Evolutionary conservation across 2,797 vertebrate species (phyloP).

Genomic region (Bovichtus variegatus): DNA sequence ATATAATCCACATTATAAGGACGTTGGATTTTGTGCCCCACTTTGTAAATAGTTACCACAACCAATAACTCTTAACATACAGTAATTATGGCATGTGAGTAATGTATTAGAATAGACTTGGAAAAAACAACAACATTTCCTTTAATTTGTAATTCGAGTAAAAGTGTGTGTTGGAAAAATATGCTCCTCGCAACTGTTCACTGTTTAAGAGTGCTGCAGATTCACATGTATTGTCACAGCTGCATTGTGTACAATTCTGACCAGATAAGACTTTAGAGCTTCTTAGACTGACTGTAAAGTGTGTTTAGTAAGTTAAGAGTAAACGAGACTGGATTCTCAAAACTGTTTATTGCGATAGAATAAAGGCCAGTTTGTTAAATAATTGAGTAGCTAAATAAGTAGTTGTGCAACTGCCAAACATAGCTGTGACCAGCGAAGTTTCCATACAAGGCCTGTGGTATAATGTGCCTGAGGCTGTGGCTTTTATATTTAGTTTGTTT

Average conservation of each 20-base stretch:
- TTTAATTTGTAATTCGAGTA: not conserved
- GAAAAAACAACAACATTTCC: not conserved
- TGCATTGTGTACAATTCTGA: not conserved
- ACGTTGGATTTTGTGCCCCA: not conserved
- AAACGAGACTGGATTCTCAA: not conserved
- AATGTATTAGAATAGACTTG: not conserved
- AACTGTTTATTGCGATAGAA: not conserved
- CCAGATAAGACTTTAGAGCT: not conserved
- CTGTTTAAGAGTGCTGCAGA: not conserved
- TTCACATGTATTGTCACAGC: not conserved
- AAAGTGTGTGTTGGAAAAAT: not conserved
- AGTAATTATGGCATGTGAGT: not conserved
- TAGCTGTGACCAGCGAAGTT: not conserved
- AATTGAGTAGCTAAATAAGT: not conserved
- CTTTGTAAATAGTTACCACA: not conserved
- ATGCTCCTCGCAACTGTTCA: not conserved
- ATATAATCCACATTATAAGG: not conserved
- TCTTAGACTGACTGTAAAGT: no score
- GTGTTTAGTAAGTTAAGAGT: not conserved
- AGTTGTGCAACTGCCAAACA: not conserved
- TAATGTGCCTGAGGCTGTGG: constrained; percentile 2
- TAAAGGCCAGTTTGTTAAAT: not conserved
- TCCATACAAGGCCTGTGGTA: not conserved
- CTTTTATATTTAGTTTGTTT: constrained; percentile 43
- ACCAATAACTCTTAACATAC: not conserved